A percentile compares a stretch with the other conserved stretches of the same genome.
These are phyloP conservation scores for Drosophila auraria DNA, from an alignment of 1,140 invertebrate species.

Conservation along the genomic window DNA sequence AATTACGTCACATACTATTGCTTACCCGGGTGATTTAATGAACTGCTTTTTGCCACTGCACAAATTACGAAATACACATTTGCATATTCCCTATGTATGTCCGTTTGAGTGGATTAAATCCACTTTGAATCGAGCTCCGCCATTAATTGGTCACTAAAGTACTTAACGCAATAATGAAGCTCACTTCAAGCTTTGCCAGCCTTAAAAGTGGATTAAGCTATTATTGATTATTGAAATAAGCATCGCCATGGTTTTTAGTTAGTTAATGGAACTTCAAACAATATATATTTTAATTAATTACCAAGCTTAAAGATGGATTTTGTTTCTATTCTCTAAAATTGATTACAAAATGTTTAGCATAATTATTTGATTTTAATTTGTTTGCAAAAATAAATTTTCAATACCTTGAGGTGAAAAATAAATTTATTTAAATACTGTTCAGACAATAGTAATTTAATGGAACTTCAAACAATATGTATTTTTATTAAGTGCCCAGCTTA, in stretches of 20 bases:
- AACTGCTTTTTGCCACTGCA: slow-evolving; percentile 30
- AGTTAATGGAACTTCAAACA: background rate
- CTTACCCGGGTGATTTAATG: slow-evolving; percentile 22
- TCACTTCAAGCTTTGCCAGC: slow-evolving; percentile 8
- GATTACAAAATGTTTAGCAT: no score
- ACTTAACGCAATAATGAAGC: slow-evolving; percentile 29
- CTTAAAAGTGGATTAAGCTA: background rate
- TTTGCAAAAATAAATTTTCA: no score
- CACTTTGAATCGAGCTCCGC: slow-evolving; percentile 4
- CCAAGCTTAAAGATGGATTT: background rate
- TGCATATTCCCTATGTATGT: slow-evolving; percentile 17
- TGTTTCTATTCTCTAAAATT: no score
- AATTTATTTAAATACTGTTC: no score
- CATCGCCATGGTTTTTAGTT: background rate
- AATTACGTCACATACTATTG: slow-evolving; percentile 16
- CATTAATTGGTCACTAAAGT: slow-evolving; percentile 42
- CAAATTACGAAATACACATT: slow-evolving; percentile 31
- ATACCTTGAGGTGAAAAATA: no score
- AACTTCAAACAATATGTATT: slow-evolving; percentile 1
- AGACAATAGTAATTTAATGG: no score
- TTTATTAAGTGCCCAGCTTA: slow-evolving; percentile 8
- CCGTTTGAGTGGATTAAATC: slow-evolving; percentile 26
- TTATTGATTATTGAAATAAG: slow-evolving; percentile 25
- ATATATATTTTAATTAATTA: slow-evolving; percentile 15
- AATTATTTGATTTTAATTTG: no score